Evolutionary conservation across 2,888 invertebrate genomes (phyloP), one percentile per base, ranked within the genome.

Genomic region (Xylophagus ater): DNA sequence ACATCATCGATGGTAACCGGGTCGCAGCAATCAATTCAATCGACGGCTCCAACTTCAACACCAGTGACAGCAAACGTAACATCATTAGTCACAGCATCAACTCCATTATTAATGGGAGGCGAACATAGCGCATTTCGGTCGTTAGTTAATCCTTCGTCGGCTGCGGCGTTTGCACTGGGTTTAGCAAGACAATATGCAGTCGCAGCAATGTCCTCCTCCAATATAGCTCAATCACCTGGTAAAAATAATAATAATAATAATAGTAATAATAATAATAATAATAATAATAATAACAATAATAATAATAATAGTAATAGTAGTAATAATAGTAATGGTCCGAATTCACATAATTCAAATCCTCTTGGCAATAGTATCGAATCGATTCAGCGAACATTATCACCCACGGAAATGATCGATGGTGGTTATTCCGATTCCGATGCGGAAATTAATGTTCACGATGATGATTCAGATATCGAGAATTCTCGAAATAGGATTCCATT

Each of bases 41-140:
- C 44, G 28, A 33, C 41, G 14, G 30, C 44, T 37, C 34, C 37
- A 12, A 30, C 41, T 8, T 21, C 28, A 20, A 36, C 41, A 29
- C 37, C 39, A 18, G 42, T 35, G 23, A 41, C 38, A 53, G 47
- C 54, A 39, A 45, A 46, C 45, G 48, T 40, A 40, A 52, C 50
- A 45, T 56, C 55, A 57, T 64, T 58, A 57, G 58, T 53, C 63
- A 64, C 60, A 63, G 64, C 59, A 65, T 62, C 63, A 63, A 58
- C 55, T 63, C 62, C 67, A 63, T 69, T 68, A 61, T 69, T 68
- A 63, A 86, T 88, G 84, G 87, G 88, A 65, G 87, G 88, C 68
- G 86, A 87, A 69, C 82, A 86, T 72, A 86, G 85, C 65, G 88
- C 88, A 12, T 88, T 88, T 65, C 81, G 81, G 50, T 76, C 82